These are phyloP conservation scores for Aulostomus chinensis DNA, from an alignment of 2,797 vertebrate genomes.

Conservation along the genomic window DNA sequence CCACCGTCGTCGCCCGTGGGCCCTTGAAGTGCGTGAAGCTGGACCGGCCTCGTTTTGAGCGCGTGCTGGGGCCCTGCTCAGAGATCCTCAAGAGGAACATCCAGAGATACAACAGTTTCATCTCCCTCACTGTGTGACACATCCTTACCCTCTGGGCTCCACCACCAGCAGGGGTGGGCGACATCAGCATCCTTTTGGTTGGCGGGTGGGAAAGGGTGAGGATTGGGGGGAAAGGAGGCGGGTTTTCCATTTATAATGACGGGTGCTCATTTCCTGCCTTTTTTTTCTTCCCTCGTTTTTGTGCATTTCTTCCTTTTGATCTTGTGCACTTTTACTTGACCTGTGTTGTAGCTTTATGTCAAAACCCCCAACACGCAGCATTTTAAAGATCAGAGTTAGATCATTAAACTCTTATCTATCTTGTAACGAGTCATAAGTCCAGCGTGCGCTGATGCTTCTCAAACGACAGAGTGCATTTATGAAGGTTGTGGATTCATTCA, in stretches of 20 bases:
- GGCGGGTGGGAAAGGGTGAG: slow-evolving; percentile 43
- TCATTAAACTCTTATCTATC: slow-evolving; percentile 17
- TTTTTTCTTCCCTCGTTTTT: slow-evolving; percentile 21
- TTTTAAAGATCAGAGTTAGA: slow-evolving; percentile 31
- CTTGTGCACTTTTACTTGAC: slow-evolving; percentile 81
- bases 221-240: slow-evolving; percentile 28
- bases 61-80: slow-evolving; percentile 93
- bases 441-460: slow-evolving; percentile 52
- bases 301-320: slow-evolving; percentile 54
- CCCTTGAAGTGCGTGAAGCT: slow-evolving; percentile 95
- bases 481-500: slow-evolving; percentile 35
- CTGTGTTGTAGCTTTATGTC: slow-evolving; percentile 82
- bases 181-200: slow-evolving; percentile 59
- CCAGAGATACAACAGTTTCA: slow-evolving; percentile 98
- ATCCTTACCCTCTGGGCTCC: slow-evolving; percentile 27
- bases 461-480: slow-evolving; percentile 49
- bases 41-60: slow-evolving; percentile 94
- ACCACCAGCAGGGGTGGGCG: slow-evolving; percentile 56
- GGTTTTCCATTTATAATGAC: slow-evolving; percentile 45
- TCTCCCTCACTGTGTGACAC: slow-evolving; percentile 91
- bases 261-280: slow-evolving; percentile 54
- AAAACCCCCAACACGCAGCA: slow-evolving; percentile 51
- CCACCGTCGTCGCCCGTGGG: slow-evolving; percentile 92
- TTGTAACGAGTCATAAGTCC: slow-evolving; percentile 36
- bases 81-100: slow-evolving; percentile 98